Percentiles rank a stretch among this genome's conserved stretches.
phyloP scores from a whole-genome alignment of 2,113 vertebrate species.

The Anoplopoma fimbria region DNA sequence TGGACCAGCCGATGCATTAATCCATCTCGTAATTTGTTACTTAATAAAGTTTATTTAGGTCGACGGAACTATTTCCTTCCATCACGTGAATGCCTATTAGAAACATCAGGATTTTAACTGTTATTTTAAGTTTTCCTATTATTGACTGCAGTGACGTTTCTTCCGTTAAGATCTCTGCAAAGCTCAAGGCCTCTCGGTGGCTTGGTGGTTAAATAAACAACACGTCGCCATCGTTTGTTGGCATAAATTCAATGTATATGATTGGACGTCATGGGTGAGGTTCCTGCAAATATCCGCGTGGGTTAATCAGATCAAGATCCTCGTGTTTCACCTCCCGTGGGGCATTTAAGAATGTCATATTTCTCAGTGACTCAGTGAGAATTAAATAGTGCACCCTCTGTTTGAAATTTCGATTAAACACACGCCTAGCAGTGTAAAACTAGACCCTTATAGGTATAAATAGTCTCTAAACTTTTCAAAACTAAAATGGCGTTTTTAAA shows the following conservation, averaged over 20 bases:
- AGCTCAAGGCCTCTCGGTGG: slow-evolving; percentile 40
- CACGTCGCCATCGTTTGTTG: slow-evolving; percentile 57
- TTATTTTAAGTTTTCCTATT: not conserved
- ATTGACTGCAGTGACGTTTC: not conserved
- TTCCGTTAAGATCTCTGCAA: slow-evolving; percentile 6
- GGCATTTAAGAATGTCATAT: slow-evolving; percentile 10
- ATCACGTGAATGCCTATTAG: not conserved
- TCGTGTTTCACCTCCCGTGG: not conserved
- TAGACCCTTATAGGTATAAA: not conserved
- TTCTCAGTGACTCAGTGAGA: slow-evolving; percentile 17
- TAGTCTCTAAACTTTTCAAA: not conserved
- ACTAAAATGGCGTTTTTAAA: not conserved
- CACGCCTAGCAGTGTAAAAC: not conserved
- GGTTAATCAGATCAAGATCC: slow-evolving; percentile 45
- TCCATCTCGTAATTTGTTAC: slow-evolving; percentile 3
- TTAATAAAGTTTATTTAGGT: not conserved
- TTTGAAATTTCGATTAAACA: slow-evolving; percentile 4
- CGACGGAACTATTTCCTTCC: not conserved
- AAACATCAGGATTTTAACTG: slow-evolving; percentile 3
- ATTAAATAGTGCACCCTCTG: not conserved
- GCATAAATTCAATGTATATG: slow-evolving; percentile 30
- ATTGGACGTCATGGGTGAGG: slow-evolving; percentile 13
- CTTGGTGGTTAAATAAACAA: slow-evolving; percentile 68
- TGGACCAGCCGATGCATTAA: not conserved
- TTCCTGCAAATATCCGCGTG: not conserved